Base-by-base conservation (phyloP, 2,797 vertebrate genomes). In the Pseudochirops corinnae region DNA sequence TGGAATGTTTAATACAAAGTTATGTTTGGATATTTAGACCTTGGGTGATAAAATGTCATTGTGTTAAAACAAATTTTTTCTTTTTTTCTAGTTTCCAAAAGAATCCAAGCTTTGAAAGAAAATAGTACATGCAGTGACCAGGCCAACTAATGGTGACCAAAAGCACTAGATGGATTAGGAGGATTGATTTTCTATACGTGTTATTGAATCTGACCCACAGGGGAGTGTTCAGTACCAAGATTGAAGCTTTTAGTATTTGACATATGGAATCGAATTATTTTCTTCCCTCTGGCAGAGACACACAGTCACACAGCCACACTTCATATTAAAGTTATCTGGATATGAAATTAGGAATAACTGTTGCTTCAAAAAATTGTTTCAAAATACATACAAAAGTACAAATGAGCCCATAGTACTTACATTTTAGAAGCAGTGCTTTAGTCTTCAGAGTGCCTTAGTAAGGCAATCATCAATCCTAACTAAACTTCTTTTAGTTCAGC, bases 1-100 rank as follows among this genome's bases (percentile, higher is more conserved):
- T 1, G 46, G 50, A 92, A 95, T 90, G 16, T 24, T n/a, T 67
- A 60, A 14, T 16, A 14, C 62, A 91, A 1, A 94, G 56, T 62
- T 96, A 62, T 56, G 55, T 95, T 93, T 94, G 90, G 0, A 24
- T 93, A 93, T 96, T 96, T 95, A 95, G 39, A 95, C 90, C 93
- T 10, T 33, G 24, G 62, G 21, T 90, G 90, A 90, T 91, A 96
- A 90, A 93, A 95, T 9, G 33, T 33, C 92, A 87, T 33, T 52
- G 0, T 82, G 87, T 82, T 60, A 5, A 57, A 91, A 91, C 90
- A 91, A 62, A 96, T 92, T 95, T 46, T 60, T 21, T 94, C 90
- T 74, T 55, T 55, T 55, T 16, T 94, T 94, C 93, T 94, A 28
- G 94, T 94, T 96, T 95, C 31, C 7, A 21, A 91, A 93, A 93